A percentile compares a stretch with the other conserved stretches of the same genome.
Conservation (phyloP, 1,140 invertebrate genomes). For the Delia radicum region DNA sequence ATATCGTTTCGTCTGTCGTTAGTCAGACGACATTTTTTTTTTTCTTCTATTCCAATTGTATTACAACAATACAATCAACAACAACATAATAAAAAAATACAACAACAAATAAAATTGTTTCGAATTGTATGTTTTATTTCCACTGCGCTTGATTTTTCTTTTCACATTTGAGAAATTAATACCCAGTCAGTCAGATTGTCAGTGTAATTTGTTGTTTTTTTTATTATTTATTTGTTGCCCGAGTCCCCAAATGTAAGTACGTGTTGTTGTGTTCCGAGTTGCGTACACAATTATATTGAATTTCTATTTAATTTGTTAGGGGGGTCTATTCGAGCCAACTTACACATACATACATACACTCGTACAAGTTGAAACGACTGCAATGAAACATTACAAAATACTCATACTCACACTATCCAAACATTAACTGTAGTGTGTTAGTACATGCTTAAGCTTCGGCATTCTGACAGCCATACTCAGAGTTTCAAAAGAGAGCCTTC, state of each 20-base stretch:
- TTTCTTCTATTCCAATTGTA: slow-evolving; percentile 10
- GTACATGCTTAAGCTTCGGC: not conserved
- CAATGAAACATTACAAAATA: not conserved
- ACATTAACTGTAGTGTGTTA: not conserved
- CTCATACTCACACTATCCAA: not conserved
- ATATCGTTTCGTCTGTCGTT: slow-evolving; percentile 20
- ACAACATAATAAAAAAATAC: not conserved
- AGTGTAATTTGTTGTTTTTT: not conserved
- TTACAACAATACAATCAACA: slow-evolving; percentile 29
- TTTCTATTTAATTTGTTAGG: not conserved
- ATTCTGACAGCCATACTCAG: not conserved
- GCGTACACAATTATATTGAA: slow-evolving; percentile 7
- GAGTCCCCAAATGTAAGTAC: not conserved
- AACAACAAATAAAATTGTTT: not conserved
- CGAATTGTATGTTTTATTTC: not conserved
- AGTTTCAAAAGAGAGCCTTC: too few relatives aligned
- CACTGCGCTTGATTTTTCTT: not conserved
- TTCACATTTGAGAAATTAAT: not conserved
- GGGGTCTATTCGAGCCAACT: not conserved
- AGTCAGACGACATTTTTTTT: slow-evolving; percentile 13
- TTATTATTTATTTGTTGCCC: not conserved
- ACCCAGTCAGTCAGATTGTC: not conserved
- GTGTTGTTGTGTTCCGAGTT: not conserved
- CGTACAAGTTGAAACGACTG: not conserved
- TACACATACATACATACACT: not conserved